phyloP scores from a whole-genome alignment of 2,888 invertebrate genomes.

The Cephus pulcher region DNA sequence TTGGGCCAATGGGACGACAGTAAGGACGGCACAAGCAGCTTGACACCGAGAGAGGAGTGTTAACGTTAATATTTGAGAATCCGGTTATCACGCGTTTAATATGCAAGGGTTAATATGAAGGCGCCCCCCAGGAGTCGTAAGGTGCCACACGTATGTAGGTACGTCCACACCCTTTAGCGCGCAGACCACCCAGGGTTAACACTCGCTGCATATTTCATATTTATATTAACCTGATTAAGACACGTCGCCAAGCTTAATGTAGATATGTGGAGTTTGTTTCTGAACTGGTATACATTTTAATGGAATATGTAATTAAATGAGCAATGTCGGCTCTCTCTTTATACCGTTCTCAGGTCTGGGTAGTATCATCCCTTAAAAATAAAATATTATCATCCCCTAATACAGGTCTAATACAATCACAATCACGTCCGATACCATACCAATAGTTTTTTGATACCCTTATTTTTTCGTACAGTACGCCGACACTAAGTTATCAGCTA shows the following conservation, averaged over 20 bases:
- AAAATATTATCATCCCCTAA: background rate
- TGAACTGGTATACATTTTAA: slow-evolving; percentile 66
- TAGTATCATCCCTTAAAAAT: background rate
- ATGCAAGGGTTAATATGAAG: slow-evolving; percentile 66
- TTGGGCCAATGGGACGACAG: slow-evolving; percentile 33
- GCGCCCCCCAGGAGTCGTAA: slow-evolving; percentile 65
- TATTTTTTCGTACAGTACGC: background rate
- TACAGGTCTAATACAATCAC: background rate
- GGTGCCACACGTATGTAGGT: slow-evolving; percentile 57
- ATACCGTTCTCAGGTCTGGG: background rate
- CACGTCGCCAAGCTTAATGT: slow-evolving; percentile 64
- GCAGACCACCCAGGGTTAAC: slow-evolving; percentile 45
- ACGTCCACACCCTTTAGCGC: slow-evolving; percentile 23
- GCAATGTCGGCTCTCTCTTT: slow-evolving; percentile 53
- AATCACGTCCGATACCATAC: background rate
- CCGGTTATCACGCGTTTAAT: slow-evolving; percentile 63
- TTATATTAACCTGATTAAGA: slow-evolving; percentile 68
- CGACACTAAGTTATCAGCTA: background rate
- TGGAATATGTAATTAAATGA: slow-evolving; percentile 66
- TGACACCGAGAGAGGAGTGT: slow-evolving; percentile 1
- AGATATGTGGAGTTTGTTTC: slow-evolving; percentile 67
- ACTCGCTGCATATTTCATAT: slow-evolving; percentile 66
- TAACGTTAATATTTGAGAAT: slow-evolving; percentile 60
- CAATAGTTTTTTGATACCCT: background rate
- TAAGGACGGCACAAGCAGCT: background rate